Evolutionary conservation across 2,888 invertebrate genomes (phyloP).

Genomic region (Argyresthia albistria): DNA sequence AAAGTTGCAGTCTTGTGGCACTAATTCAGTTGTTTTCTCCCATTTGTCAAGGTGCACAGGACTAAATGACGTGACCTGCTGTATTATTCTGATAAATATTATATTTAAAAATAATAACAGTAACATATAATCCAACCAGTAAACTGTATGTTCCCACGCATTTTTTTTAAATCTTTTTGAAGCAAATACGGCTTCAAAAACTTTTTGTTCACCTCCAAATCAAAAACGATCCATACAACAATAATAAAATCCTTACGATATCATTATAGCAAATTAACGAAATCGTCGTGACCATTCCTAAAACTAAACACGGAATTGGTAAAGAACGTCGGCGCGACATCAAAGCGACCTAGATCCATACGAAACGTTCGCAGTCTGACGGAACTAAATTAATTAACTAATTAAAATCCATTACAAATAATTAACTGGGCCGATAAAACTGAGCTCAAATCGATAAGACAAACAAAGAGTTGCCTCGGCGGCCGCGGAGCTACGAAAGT

Average conservation of each 20-base stretch:
- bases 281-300: slow-evolving; percentile 10
- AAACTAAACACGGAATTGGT: slow-evolving; percentile 25
- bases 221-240: not conserved
- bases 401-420: slow-evolving; percentile 57
- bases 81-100: too few relatives aligned
- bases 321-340: slow-evolving; percentile 16
- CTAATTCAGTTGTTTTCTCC: too few relatives aligned
- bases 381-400: slow-evolving; percentile 62
- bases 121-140: too few relatives aligned
- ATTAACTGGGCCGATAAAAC: slow-evolving; percentile 40
- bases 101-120: too few relatives aligned
- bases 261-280: slow-evolving; percentile 24
- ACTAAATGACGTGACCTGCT: too few relatives aligned
- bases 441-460: slow-evolving; percentile 35
- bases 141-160: too few relatives aligned
- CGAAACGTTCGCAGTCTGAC: slow-evolving; percentile 23
- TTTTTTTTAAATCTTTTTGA: not conserved
- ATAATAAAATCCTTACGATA: not conserved
- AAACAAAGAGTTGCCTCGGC: slow-evolving; percentile 22
- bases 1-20: too few relatives aligned
- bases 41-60: too few relatives aligned
- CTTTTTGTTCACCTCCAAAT: not conserved
- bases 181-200: not conserved
- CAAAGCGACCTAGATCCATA: slow-evolving; percentile 37
- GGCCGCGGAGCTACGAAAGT: slow-evolving; percentile 7